Evolutionary conservation across 2,888 invertebrate species (phyloP), one percentile per base, ranked within the genome.

Genomic region (Brenthis ino): DNA sequence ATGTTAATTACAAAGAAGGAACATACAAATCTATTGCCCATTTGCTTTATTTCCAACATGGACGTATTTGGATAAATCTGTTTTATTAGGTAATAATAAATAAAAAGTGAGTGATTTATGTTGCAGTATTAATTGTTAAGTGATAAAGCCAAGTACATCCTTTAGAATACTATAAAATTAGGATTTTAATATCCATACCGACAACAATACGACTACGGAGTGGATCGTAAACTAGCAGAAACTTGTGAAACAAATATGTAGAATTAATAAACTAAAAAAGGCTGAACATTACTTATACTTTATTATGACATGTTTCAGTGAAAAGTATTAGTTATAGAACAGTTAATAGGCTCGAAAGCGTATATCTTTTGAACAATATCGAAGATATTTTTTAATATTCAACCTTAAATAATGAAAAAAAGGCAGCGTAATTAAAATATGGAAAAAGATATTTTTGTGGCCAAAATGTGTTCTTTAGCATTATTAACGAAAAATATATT

Each of bases 191-290:
- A 76, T 74, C 70, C 65, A 63, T 70, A 65, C 72, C 71, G 75
- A 77, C 80, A 75, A 77, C 72, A 70, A 79, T 80, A 81, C 81
- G 84, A 85, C 86, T 84, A 85, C 83, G 80, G 82, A 79, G 83
- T 80, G 74, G 74, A 74, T 80, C 82, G 76, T 86, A 84, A 86
- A 84, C 71, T 76, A 76, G 70, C 69, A 64, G 74, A 71, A 72
- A 72, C 74, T 74, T 76, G 76, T 76, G 77, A 82, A 80, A 80
- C 81, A 82, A 81, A 81, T 80, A 66, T 55, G 3, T 33, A 56
- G 48, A 13, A 20, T 8, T 37, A 48, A 33, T 56, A 64, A 60
- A 65, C 51, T 51, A 14, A 20, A 57, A 37, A 65, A 51, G 24
- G 33, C 24, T 58, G 16, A n/a, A 2, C 24, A 55, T 43, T 65